phyloP scores from a whole-genome alignment of 1,140 invertebrate species.

The Zaprionus capensis region DNA sequence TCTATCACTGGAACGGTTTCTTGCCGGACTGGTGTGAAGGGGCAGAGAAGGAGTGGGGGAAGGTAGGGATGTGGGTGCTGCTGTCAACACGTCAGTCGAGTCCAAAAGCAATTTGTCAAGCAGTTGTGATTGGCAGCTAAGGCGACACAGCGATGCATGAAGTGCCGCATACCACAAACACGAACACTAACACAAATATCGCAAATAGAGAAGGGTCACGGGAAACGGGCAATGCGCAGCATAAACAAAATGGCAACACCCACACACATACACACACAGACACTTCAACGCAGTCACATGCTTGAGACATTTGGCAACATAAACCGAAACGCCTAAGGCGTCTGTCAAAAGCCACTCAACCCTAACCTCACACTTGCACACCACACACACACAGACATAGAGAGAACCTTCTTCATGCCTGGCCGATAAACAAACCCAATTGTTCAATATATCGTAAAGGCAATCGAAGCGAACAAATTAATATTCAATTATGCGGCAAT shows the following conservation, averaged over 20 bases:
- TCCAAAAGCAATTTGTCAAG: slow-evolving; percentile 81
- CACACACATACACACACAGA: slow-evolving; percentile 5
- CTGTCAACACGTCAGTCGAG: slow-evolving; percentile 72
- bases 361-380: neutral
- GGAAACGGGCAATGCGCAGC: slow-evolving; percentile 57
- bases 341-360: slow-evolving; percentile 41
- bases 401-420: neutral
- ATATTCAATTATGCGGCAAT: slow-evolving; percentile 72
- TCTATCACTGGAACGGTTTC: neutral
- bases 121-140: slow-evolving; percentile 80
- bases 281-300: neutral
- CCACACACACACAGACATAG: neutral
- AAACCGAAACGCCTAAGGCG: slow-evolving; percentile 39
- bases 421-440: slow-evolving; percentile 42
- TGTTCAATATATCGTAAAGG: slow-evolving; percentile 36
- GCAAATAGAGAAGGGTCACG: slow-evolving; percentile 1
- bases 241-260: slow-evolving; percentile 65
- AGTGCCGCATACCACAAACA: slow-evolving; percentile 25
- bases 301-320: slow-evolving; percentile 26
- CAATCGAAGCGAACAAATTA: slow-evolving; percentile 65
- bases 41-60: neutral
- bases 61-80: neutral
- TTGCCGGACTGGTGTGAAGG: neutral
- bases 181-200: neutral
- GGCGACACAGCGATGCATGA: slow-evolving; percentile 57